These are phyloP conservation scores for Pecten maximus DNA, from an alignment of 2,888 invertebrate genomes.

Conservation along the genomic window DNA sequence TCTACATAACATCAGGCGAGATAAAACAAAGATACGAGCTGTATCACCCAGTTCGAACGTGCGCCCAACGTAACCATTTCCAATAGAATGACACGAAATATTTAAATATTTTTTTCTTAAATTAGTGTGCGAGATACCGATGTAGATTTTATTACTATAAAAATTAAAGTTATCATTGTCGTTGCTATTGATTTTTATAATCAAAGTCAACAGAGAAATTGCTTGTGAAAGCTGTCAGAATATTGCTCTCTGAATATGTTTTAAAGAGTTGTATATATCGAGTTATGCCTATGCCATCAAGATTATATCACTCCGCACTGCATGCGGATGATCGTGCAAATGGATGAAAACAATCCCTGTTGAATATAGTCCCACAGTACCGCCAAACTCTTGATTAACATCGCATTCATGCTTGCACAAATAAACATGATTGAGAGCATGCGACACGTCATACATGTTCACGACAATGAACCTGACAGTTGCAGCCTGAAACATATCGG, in stretches of 20 bases:
- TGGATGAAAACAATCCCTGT: neutral
- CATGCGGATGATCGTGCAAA: neutral
- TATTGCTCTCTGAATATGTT: neutral
- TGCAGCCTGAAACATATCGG: neutral
- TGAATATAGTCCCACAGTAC: neutral
- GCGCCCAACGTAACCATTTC: neutral
- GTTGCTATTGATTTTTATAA: neutral
- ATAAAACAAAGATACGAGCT: neutral
- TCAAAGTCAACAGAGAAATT: neutral
- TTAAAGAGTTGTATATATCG: neutral
- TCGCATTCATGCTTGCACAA: neutral
- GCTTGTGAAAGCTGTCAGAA: neutral
- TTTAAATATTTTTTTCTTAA: neutral
- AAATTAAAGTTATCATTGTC: neutral
- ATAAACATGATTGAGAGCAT: neutral
- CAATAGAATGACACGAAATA: neutral
- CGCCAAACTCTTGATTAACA: neutral
- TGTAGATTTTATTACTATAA: neutral
- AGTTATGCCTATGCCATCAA: neutral
- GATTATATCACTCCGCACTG: neutral
- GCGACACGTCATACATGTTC: neutral
- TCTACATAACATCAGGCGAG: neutral
- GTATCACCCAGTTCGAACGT: neutral
- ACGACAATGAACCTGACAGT: neutral
- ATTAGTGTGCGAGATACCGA: neutral